phyloP scores from a whole-genome alignment of 2,888 invertebrate genomes.

The Pantelozetes paolii region DNA sequence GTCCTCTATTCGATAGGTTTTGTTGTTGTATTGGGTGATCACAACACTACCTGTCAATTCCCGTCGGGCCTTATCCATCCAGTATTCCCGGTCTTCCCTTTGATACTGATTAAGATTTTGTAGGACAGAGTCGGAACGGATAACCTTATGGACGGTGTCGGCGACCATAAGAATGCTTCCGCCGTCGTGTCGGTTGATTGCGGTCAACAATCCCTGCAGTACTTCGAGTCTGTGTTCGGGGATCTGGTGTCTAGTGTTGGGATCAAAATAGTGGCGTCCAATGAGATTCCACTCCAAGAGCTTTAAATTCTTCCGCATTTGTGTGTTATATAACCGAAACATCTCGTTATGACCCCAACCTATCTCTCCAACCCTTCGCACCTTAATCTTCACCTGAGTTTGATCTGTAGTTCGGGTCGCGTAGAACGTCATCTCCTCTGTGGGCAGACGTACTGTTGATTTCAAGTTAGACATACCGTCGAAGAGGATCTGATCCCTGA shows the following conservation, averaged over 20 bases:
- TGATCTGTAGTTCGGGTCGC: constrained; percentile 27
- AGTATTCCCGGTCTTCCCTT: background rate
- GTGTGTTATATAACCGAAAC: constrained; percentile 50
- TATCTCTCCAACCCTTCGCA: constrained; percentile 49
- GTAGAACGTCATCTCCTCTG: constrained; percentile 36
- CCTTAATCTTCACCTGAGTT: constrained; percentile 43
- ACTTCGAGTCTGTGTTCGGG: constrained; percentile 49
- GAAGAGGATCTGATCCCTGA: constrained; percentile 42
- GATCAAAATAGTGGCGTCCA: constrained; percentile 51
- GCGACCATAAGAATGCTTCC: constrained; percentile 66
- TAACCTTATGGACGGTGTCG: constrained; percentile 76
- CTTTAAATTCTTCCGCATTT: constrained; percentile 50
- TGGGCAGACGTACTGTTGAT: constrained; percentile 39
- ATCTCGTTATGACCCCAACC: constrained; percentile 49
- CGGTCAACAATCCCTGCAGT: constrained; percentile 60
- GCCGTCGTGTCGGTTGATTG: constrained; percentile 74
- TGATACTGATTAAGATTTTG: constrained; percentile 47
- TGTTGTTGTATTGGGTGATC: constrained; percentile 57
- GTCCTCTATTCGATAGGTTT: constrained; percentile 56
- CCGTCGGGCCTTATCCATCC: constrained; percentile 50
- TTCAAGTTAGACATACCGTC: constrained; percentile 48
- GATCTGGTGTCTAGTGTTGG: constrained; percentile 40
- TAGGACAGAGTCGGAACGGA: constrained; percentile 69
- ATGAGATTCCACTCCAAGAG: constrained; percentile 49
- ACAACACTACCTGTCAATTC: constrained; percentile 54